A percentile compares a stretch with the other conserved stretches of the same genome.
Conservation (phyloP, 2,113 vertebrate species). For the Polypterus senegalus region DNA sequence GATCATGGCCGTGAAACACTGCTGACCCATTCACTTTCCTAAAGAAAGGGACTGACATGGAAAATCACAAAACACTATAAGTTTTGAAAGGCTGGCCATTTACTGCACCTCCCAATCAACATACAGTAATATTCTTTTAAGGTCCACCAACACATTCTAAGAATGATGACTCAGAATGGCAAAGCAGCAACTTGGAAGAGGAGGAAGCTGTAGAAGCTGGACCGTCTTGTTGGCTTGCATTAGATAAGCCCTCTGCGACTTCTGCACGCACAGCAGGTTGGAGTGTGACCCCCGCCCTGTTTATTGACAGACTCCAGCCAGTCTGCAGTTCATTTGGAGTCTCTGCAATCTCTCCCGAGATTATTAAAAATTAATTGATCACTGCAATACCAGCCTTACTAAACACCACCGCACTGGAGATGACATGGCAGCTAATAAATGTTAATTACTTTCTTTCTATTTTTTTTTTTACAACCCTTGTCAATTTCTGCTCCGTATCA, state of each 20-base stretch:
- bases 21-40: no score
- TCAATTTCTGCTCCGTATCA: constrained; percentile 48
- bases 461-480: constrained; percentile 42
- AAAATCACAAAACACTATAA: no score
- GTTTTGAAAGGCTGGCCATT: no score
- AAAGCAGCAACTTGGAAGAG: no score
- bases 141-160: no score
- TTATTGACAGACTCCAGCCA: constrained; percentile 64
- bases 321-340: constrained; percentile 56
- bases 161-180: no score
- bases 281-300: constrained; percentile 40
- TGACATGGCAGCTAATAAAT: constrained; percentile 41
- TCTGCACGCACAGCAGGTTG: constrained; percentile 33
- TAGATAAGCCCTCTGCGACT: background rate
- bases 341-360: constrained; percentile 43
- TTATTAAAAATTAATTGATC: constrained; percentile 59
- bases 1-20: no score
- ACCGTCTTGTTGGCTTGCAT: background rate
- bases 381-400: constrained; percentile 30
- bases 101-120: no score
- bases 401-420: constrained; percentile 19
- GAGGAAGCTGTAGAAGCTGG: no score
- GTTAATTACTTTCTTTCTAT: constrained; percentile 35
- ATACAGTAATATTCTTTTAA: no score
- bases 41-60: no score